These are phyloP conservation scores for Anhinga rufa DNA, from an alignment of 2,113 vertebrate species.

Conservation along the genomic window DNA sequence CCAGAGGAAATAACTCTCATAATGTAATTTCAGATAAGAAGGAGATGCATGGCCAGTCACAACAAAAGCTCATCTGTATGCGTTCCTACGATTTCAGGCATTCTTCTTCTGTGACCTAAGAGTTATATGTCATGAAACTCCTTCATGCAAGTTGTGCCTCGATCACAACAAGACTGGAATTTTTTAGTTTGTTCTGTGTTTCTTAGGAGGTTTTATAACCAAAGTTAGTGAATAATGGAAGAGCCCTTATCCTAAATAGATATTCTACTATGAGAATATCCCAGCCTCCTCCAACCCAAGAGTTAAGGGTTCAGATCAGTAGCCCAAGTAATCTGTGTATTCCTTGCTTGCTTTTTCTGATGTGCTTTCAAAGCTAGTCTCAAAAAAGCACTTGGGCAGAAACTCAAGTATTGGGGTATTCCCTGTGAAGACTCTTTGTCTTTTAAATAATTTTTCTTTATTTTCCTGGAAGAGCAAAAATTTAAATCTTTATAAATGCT, in stretches of 20 bases:
- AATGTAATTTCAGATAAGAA: background rate
- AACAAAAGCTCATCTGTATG: background rate
- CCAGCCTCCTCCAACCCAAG: background rate
- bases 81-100: background rate
- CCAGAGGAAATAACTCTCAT: background rate
- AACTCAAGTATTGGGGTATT: background rate
- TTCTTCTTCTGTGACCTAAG: background rate
- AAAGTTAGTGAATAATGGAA: background rate
- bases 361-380: background rate
- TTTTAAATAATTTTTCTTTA: background rate
- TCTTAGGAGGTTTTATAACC: background rate
- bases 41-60: background rate
- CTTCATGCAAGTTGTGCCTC: background rate
- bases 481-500: background rate
- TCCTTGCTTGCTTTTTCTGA: background rate
- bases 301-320: background rate
- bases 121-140: background rate
- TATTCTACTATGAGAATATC: background rate
- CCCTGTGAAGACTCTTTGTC: background rate
- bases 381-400: background rate
- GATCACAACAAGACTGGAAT: background rate
- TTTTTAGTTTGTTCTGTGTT: background rate
- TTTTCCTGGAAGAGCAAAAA: background rate
- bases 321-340: background rate
- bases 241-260: background rate